Base-by-base conservation (phyloP, 2,797 vertebrate genomes). In the Hyperoplus immaculatus region DNA sequence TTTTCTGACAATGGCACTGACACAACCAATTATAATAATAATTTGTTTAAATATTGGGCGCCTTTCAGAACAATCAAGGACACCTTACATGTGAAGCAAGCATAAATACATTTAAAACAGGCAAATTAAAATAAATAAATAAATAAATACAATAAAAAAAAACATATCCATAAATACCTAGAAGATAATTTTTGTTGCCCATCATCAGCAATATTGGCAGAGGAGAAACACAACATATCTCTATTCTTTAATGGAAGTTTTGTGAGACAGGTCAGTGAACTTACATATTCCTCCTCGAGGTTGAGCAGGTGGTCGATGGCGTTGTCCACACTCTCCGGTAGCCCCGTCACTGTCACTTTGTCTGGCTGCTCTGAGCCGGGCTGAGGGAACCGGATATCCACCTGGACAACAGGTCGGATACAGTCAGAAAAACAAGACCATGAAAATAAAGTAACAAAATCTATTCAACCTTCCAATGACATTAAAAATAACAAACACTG, bases 211-310 rank as follows among this genome's bases (percentile, higher is more conserved):
- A 6, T 0, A 39, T 15, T 6, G 12, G 3, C 13, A 13, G 13
- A 16, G 49, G 13, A 49, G 13, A 65, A 49, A 56, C 51, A 14
- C 50, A 4, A 21, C 7, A 8, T 29, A 42, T 41, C 5, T 47
- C 8, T 9, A 39, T 15, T 41, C 36, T 45, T 45, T 45, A 45
- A 10, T 21, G 16, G 11, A 3, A 29, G 43, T 11, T 1, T 21
- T 18, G 39, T 0, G 21, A 0, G 6, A 29, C n/a, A 1, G 5
- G 10, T 18, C 42, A 10, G 18, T 21, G n/a, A 14, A 91, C 95
- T 95, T 76, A 97, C 95, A 68, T 96, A 96, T 95, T 96, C 93
- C 80, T 96, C 95, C 84, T 96, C 96, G 87, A 97, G 89, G 87
- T 95, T 96, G 60, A 96, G 94, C 58, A 97, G 93, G 86, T 96